Evolutionary conservation across 2,113 vertebrate genomes (phyloP).

Genomic region (Xenopus laevis): DNA sequence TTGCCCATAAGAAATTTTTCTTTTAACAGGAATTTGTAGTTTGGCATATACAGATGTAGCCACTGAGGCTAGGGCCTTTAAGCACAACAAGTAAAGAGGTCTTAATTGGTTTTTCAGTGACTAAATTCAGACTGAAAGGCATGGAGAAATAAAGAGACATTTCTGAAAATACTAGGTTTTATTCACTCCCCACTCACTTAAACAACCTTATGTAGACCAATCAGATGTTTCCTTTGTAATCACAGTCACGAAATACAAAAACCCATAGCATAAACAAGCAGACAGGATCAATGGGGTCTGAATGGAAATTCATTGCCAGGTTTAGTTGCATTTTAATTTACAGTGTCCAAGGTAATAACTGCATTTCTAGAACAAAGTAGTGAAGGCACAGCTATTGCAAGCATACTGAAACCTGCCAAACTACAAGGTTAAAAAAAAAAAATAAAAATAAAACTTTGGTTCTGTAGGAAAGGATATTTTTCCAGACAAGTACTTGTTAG

Average conservation of each 20-base stretch:
- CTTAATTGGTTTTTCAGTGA: too few species aligned
- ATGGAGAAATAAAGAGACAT: conserved; percentile 26
- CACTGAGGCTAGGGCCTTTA: too few species aligned
- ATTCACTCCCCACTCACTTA: conserved; percentile 69
- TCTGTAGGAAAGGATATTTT: conserved; percentile 64
- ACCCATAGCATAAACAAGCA: conserved; percentile 66
- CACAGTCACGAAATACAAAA: conserved; percentile 70
- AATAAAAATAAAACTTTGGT: conserved; percentile 67
- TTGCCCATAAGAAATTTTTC: too few species aligned
- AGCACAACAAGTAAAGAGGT: too few species aligned
- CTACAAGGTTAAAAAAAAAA: conserved; percentile 57
- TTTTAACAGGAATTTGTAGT: too few species aligned
- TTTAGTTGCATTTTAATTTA: conserved; percentile 51
- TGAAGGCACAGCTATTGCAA: conserved; percentile 71
- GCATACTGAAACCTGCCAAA: conserved; percentile 62
- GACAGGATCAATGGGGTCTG: conserved; percentile 61
- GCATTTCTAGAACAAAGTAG: conserved; percentile 71
- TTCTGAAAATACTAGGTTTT: conserved; percentile 73
- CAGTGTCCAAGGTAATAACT: conserved; percentile 64
- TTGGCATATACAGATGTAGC: too few species aligned
- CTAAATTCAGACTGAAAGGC: too few species aligned
- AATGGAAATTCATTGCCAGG: conserved; percentile 63
- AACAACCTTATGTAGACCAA: conserved; percentile 61
- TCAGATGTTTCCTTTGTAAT: conserved; percentile 56
- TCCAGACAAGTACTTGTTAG: conserved; percentile 64